Base-by-base conservation (phyloP, 1,140 invertebrate species). In the Aporrectodea caliginosa region DNA sequence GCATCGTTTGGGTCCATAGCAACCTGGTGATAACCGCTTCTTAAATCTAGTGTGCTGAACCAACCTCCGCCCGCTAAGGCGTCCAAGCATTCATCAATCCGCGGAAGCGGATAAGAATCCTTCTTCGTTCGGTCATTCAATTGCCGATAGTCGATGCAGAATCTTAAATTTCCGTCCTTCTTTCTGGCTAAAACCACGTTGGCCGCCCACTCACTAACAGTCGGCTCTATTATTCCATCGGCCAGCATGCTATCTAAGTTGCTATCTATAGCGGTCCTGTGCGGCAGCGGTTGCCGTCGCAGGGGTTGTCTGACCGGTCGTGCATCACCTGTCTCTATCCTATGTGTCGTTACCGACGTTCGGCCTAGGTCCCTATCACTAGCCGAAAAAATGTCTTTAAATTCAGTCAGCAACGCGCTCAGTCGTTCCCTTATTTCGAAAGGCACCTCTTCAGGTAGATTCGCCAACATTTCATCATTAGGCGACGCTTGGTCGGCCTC, bases 151-250 rank as follows among this genome's bases (percentile, higher is more conserved):
- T n/a, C n/a, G n/a, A n/a, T n/a, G 30, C 86, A 89, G 79, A 90
- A 79, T 78, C 88, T 82, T 32, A 84, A 75, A 69, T 84, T 75
- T 71, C 88, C 85, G 85, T 90, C 84, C 35, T 90, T 89, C 34
- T 78, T 78, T 81, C 84, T 83, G 0, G 90, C 87, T 22, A 91
- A 75, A 0, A 91, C 86, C 0, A 90, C 81, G 0, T 89, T 90
- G 0, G 86, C n/a, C n/a, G n/a, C n/a, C n/a, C n/a, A n/a, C n/a
- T n/a, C n/a, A n/a, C n/a, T n/a, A n/a, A n/a, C n/a, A n/a, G 77
- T 30, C 12, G 74, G 74, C 30, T 31, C 16, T 14, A 73, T 73
- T 30, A 22, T 30, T 16, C 30, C 71, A 14, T 16, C 16, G 12
- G 12, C 71, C 22, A 35, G 22, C 6, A 43, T 76, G 33, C 2